Base-by-base conservation (phyloP, 2,113 vertebrate species). In the Oncorhynchus keta region DNA sequence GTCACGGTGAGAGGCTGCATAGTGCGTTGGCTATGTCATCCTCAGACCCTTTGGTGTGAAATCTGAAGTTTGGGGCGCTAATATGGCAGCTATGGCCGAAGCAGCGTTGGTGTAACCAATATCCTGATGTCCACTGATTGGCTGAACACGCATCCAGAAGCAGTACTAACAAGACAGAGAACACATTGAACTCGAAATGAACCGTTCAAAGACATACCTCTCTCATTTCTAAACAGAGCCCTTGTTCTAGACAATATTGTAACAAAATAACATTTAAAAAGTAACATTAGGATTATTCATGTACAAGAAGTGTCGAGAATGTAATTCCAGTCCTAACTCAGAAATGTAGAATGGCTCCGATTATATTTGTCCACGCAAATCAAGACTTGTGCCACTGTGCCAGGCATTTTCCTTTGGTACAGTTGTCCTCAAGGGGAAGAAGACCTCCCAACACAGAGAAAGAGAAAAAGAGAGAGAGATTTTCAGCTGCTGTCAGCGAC, bases 21-120 rank as follows among this genome's bases (percentile, higher is more conserved):
- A 75, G 77, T n/a, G 6, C 49, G 7, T 3, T 3, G 4, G 73
- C 82, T 62, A 68, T 64, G 73, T 81, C 73, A 79, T 74, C 62
- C 49, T 48, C 73, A 59, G 45, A 7, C 0, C 55, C 22, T 77
- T 59, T 48, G 74, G 45, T 78, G 72, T 80, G 77, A 82, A 79
- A 82, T 79, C 69, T 68, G 75, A 16, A 51, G 61, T 84, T 28
- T 76, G 35, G 0, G 32, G 61, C 22, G n/a, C 73, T 70, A 32
- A 68, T 32, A 57, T 51, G 49, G 14, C 49, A 16, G 49, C 14
- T 55, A 18, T 55, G 51, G 51, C 51, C 3, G 16, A 55, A 16
- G 51, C 14, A 55, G 51, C 5, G 51, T 14, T 16, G 12, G 16
- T 18, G 16, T 14, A 55, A 18, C 51, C 51, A 18, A 5, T 55